Evolutionary conservation across 30 jellyfish, hydroid and myxozoan genomes (phyloP), one percentile per base, ranked within the genome.

Genomic region (Catostylus mosaicus): DNA sequence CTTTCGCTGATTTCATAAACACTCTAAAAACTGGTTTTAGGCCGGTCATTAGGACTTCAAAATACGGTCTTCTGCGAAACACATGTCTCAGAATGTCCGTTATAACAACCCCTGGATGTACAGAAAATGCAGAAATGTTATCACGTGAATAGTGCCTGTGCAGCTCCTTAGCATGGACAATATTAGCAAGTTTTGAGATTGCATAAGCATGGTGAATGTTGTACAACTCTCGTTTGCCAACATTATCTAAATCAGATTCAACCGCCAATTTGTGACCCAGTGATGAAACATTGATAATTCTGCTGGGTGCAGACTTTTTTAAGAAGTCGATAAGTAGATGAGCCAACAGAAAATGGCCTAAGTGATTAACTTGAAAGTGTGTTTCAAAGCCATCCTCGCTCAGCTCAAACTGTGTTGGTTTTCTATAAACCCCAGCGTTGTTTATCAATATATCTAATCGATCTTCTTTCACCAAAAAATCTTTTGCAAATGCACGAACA

Each of bases 281-380:
- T 32, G 97, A 88, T 29, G 97, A 78, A 22, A 93, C 96, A 51
- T 67, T 93, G 50, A 93, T 85, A 73, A 93, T 88, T 63, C 99
- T 69, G 63, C 96, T 88, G 1, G 96, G 96, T 1, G 96, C 86
- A 2, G 99, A 85, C 62, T 88, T 75, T 47, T 77, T 75, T n/a
- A 93, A 47, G 51, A 83, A 31, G 26, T 79, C 92, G 22, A 93
- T 61, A 30, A 93, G 78, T 33, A 93, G 78, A 26, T 81, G 86
- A 12, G 99, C 88, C 74, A 94, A 75, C 48, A 87, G 83, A 45
- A 94, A 94, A 80, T 94, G 99, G 6, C 98, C 98, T 33, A 92
- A 80, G 52, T 92, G 98, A 72, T 92, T 92, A 46, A 87, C 96
- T 36, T 92, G 96, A 65, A 94, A 77, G 12, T 94, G 99, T 73